Evolutionary conservation across 2,888 invertebrate species (phyloP).

Genomic region (Pyrgus malvae): DNA sequence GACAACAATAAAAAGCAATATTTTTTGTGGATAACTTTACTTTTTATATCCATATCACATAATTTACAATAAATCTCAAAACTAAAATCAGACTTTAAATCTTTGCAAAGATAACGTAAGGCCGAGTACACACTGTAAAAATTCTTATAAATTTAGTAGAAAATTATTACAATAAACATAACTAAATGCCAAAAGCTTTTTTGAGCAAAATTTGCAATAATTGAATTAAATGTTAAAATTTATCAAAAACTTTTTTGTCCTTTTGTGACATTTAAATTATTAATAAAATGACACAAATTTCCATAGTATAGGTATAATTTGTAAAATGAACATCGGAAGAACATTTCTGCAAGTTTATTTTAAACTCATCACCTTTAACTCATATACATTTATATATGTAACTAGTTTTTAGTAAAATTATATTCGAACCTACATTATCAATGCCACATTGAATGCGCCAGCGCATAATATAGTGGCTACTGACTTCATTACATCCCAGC

Average conservation of each 20-base stretch:
- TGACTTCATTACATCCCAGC: background rate
- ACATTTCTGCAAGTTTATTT: slow-evolving; percentile 41
- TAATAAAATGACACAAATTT: slow-evolving; percentile 49
- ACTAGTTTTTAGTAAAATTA: too few relatives aligned
- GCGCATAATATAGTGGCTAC: background rate
- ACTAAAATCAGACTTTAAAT: slow-evolving; percentile 61
- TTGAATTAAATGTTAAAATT: slow-evolving; percentile 54
- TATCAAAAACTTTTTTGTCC: slow-evolving; percentile 53
- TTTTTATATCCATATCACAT: slow-evolving; percentile 61
- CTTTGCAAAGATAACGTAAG: slow-evolving; percentile 37
- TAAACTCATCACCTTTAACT: background rate
- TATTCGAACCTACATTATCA: too few relatives aligned
- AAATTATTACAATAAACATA: slow-evolving; percentile 16
- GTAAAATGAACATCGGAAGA: slow-evolving; percentile 73
- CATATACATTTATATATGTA: background rate
- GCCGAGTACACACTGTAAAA: slow-evolving; percentile 35
- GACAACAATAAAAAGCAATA: slow-evolving; percentile 59
- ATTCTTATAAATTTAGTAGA: slow-evolving; percentile 35
- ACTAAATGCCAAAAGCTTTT: slow-evolving; percentile 46
- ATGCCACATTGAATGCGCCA: slow-evolving; percentile 8
- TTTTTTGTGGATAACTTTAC: slow-evolving; percentile 64
- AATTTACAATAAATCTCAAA: slow-evolving; percentile 69
- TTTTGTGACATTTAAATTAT: slow-evolving; percentile 60
- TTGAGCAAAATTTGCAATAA: slow-evolving; percentile 74
- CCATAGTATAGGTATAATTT: slow-evolving; percentile 44